phyloP scores from a whole-genome alignment of 2,113 vertebrate species.

The Crotalus viridis region DNA sequence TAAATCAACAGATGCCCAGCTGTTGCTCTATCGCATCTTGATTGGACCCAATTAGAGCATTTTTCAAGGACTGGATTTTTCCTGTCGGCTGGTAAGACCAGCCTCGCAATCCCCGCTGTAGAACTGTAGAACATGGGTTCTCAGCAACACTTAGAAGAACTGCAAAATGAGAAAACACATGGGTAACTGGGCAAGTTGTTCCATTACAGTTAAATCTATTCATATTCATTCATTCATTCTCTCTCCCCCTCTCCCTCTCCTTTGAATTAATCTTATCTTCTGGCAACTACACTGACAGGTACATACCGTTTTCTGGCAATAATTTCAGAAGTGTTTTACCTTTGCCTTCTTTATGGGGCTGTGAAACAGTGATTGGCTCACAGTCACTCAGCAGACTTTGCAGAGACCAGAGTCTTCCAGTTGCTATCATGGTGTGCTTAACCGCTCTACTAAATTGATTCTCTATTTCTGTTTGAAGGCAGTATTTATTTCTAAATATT shows the following conservation, averaged over 20 bases:
- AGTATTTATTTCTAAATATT: neutral
- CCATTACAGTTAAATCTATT: neutral
- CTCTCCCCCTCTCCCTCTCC: too few relatives aligned
- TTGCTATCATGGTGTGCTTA: neutral
- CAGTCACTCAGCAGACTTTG: neutral
- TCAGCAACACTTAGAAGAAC: neutral
- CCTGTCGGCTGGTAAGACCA: too few relatives aligned
- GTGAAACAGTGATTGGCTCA: neutral
- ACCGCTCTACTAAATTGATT: neutral
- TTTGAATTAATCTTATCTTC: too few relatives aligned
- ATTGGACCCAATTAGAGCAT: too few relatives aligned
- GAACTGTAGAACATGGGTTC: too few relatives aligned
- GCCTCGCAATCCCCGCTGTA: too few relatives aligned
- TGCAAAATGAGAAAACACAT: neutral
- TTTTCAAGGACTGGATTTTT: too few relatives aligned
- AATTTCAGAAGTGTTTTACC: neutral
- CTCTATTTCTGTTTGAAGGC: neutral
- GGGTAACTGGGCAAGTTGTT: neutral
- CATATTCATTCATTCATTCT: too few relatives aligned
- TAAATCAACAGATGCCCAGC: too few relatives aligned
- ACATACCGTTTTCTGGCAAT: neutral
- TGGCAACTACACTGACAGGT: too few relatives aligned
- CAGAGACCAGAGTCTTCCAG: neutral
- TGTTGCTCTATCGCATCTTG: too few relatives aligned
- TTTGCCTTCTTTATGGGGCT: neutral